Conservation (phyloP, 2,888 invertebrate species). For the Hymenopus coronatus region DNA sequence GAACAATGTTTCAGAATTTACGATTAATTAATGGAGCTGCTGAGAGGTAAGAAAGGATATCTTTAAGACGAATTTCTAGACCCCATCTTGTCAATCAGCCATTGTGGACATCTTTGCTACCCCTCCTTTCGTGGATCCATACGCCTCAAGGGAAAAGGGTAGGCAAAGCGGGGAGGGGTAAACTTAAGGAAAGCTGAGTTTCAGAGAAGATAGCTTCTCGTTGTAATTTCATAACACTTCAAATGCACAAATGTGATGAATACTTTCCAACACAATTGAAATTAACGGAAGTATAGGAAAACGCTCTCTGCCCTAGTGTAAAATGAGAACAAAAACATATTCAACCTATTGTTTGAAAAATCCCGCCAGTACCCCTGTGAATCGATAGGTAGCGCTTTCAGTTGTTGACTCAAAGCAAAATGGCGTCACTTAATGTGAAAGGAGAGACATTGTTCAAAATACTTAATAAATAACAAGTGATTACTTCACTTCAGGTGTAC, state of each 20-base stretch:
- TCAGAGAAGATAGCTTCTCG: not conserved
- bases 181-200: not conserved
- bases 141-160: slow-evolving; percentile 22
- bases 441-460: slow-evolving; percentile 53
- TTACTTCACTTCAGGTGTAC: not conserved
- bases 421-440: slow-evolving; percentile 68
- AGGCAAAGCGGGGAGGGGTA: not conserved
- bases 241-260: not conserved
- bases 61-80: not conserved
- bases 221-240: not conserved
- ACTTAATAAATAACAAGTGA: slow-evolving; percentile 38
- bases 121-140: slow-evolving; percentile 23
- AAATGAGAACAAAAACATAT: slow-evolving; percentile 17
- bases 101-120: slow-evolving; percentile 19
- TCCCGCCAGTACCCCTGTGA: slow-evolving; percentile 33
- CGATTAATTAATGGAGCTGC: not conserved
- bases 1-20: not conserved
- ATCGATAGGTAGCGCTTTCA: slow-evolving; percentile 61
- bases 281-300: not conserved
- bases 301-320: not conserved
- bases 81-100: slow-evolving; percentile 25
- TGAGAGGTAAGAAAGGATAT: not conserved
- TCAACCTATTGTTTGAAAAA: slow-evolving; percentile 28
- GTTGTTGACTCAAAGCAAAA: slow-evolving; percentile 64
- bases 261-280: not conserved